A percentile compares a stretch with the other conserved stretches of the same genome.
Conservation (phyloP, 2,797 vertebrate genomes). For the Tinamus major region DNA sequence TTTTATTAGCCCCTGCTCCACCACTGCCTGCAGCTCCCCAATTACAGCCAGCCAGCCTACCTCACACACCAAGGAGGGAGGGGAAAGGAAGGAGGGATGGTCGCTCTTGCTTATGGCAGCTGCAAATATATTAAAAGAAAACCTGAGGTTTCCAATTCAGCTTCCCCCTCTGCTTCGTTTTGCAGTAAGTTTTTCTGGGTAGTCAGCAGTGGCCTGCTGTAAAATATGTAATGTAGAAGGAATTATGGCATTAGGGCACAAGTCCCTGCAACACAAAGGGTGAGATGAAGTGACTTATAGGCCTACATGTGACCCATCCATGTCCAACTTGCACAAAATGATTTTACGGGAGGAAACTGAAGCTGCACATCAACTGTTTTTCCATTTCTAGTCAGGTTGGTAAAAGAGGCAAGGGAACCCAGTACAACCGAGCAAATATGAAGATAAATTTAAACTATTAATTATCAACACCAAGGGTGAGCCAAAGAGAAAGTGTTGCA, state of each 20-base stretch:
- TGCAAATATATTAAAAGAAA: constrained; percentile 1
- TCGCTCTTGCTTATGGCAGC: not conserved
- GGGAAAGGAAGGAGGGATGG: not conserved
- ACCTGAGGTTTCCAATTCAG: constrained; percentile 15
- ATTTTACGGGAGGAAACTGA: not conserved
- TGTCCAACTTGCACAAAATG: not conserved
- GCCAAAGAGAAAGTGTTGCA: not conserved
- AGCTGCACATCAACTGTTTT: not conserved
- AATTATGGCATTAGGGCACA: not conserved
- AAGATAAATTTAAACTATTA: not conserved
- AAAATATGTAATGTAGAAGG: not conserved
- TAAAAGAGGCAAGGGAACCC: not conserved
- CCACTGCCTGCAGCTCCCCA: constrained; percentile 17
- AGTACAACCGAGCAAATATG: not conserved
- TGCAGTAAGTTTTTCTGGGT: constrained; percentile 19
- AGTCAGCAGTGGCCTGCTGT: not conserved
- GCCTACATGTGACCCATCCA: not conserved
- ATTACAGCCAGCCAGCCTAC: not conserved
- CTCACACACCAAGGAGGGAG: not conserved
- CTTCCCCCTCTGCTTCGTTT: not conserved
- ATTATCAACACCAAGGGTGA: not conserved
- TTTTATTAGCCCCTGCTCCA: constrained; percentile 25
- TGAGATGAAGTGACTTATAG: not conserved
- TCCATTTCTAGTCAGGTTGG: not conserved
- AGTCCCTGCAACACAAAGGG: not conserved